phyloP scores from a whole-genome alignment of 2,888 invertebrate species.

The Hololepta plana region DNA sequence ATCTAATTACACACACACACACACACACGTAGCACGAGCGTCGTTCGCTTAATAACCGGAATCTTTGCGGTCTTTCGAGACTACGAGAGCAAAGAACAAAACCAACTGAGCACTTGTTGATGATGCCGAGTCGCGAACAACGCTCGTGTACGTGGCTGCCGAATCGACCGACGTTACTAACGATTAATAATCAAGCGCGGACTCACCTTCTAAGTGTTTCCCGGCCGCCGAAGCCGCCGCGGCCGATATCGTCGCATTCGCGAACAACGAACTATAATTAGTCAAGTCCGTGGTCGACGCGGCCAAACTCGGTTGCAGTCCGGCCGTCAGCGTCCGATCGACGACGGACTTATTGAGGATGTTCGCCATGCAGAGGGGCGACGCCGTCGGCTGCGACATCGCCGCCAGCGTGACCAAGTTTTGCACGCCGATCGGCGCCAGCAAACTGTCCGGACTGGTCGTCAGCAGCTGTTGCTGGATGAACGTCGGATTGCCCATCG shows the following conservation, averaged over 20 bases:
- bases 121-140: no score
- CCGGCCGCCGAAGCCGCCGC: slow-evolving; percentile 52
- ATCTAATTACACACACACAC: no score
- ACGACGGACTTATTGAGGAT: slow-evolving; percentile 28
- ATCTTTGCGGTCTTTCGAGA: no score
- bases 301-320: slow-evolving; percentile 38
- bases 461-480: slow-evolving; percentile 22
- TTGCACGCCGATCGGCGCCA: slow-evolving; percentile 76
- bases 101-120: no score
- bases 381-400: slow-evolving; percentile 44
- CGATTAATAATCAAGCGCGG: slow-evolving; percentile 3
- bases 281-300: slow-evolving; percentile 10
- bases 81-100: no score
- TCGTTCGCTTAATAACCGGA: no score
- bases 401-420: slow-evolving; percentile 80
- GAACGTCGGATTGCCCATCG: slow-evolving; percentile 18
- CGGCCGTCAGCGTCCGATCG: slow-evolving; percentile 19
- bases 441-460: slow-evolving; percentile 29
- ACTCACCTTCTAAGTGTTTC: slow-evolving; percentile 78
- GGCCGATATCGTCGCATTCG: slow-evolving; percentile 54
- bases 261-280: slow-evolving; percentile 37
- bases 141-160: no score
- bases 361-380: slow-evolving; percentile 19
- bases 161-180: no score
- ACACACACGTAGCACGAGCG: no score